Base-by-base conservation (phyloP, 2,888 invertebrate genomes). In the Drosophila cognata region DNA sequence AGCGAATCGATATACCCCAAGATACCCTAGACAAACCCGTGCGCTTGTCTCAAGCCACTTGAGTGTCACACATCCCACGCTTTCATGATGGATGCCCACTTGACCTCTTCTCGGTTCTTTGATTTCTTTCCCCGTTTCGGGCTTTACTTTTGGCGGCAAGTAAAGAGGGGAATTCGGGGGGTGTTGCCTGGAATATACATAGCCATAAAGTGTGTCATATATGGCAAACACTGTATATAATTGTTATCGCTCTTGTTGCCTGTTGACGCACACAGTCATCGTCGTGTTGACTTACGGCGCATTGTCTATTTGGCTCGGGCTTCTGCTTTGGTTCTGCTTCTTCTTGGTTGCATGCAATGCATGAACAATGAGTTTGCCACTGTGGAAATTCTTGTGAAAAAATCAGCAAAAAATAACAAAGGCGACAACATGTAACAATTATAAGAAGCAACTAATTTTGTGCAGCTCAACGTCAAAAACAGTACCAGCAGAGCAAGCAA, bases 321-420 rank as follows among this genome's bases (percentile, higher is more conserved):
- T 33, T 48, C 31, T 41, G 4, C n/a, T 52, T 21, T 13, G 29
- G 25, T 25, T 51, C 21, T 46, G 13, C 25, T 62, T 33, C 58
- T 46, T 25, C 46, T 43, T 31, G 46, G 50, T 46, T 71, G 67
- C 77, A 65, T 74, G 81, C 67, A 67, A n/a, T 52, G 80, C 80
- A 80, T 80, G 51, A 31, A 61, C 64, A 80, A 80, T 80, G 69
- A 80, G 77, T 8, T 60, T 64, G 58, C 66, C 55, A 59, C 53
- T 67, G 51, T 77, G 75, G 75, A 79, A 79, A 79, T 80, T 80
- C 80, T 80, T 77, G 80, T 74, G 81, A 80, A 74, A 76, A 77
- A 33, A 8, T n/a, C 41, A 53, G 31, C 53, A 59, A 16, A 16
- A 6, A 57, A 48, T 53, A 56, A 31, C 60, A 46, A 35, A 62